phyloP scores from a whole-genome alignment of 2,113 vertebrate genomes.

The Hystrix brachyura region DNA sequence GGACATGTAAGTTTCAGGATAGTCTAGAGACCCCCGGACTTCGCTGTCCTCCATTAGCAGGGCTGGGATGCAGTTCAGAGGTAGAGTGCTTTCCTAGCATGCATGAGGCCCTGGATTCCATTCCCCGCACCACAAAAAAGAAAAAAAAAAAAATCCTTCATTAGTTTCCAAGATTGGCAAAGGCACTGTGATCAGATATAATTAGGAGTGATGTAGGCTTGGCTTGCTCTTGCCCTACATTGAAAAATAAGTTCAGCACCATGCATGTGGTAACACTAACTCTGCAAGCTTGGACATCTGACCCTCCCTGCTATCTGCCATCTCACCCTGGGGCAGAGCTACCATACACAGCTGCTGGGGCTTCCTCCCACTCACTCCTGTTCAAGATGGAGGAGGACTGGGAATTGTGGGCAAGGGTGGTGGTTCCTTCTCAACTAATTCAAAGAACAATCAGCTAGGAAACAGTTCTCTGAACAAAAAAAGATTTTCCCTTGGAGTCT shows the following conservation, averaged over 20 bases:
- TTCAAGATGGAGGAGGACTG: not conserved
- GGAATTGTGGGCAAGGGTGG: not conserved
- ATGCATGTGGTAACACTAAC: not conserved
- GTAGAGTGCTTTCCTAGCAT: not conserved
- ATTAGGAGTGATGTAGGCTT: conserved; percentile 52
- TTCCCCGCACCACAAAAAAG: not conserved
- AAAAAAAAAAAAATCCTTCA: not conserved
- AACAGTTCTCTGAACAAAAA: not conserved
- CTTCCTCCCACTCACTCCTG: not conserved
- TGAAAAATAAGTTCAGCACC: conserved; percentile 59
- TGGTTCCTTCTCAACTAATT: not conserved
- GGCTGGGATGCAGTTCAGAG: not conserved
- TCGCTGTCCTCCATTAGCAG: not conserved
- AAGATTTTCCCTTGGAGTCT: not conserved
- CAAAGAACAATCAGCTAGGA: not conserved
- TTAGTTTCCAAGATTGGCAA: not conserved
- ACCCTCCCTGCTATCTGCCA: not conserved
- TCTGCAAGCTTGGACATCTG: conserved; percentile 20
- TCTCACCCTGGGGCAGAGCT: not conserved
- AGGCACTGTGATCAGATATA: conserved; percentile 37
- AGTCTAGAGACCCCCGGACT: not conserved
- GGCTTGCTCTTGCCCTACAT: conserved; percentile 31
- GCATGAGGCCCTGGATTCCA: not conserved
- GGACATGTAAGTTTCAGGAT: not conserved
- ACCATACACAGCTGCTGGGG: not conserved